phyloP scores from a whole-genome alignment of 2,113 vertebrate species.

The Xenopus laevis region DNA sequence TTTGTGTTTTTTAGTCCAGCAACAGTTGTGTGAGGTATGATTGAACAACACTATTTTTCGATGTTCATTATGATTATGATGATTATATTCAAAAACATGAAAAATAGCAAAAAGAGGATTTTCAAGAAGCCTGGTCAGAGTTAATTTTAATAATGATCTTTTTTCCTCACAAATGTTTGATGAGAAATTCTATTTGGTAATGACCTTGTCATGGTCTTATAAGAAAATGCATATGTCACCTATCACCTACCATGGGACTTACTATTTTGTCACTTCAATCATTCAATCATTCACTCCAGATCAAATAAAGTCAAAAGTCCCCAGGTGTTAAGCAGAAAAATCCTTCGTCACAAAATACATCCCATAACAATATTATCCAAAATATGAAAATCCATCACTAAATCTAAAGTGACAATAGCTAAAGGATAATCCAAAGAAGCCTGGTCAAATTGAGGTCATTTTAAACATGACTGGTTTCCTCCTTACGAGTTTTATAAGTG shows the following conservation, averaged over 20 bases:
- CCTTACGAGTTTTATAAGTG: neutral
- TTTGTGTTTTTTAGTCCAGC: no score
- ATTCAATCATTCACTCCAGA: constrained; percentile 2
- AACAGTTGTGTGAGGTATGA: no score
- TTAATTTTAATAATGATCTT: no score
- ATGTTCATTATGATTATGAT: no score
- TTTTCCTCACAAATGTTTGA: no score
- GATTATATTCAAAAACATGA: no score
- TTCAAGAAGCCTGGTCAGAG: no score
- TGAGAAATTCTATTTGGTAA: no score
- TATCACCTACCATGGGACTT: neutral
- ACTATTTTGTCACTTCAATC: neutral
- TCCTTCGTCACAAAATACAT: no score
- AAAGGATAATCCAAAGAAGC: neutral
- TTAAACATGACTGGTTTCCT: neutral
- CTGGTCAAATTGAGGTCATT: neutral
- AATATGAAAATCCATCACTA: neutral
- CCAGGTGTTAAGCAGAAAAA: constrained; percentile 20
- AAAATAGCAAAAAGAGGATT: no score
- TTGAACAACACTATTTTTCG: no score
- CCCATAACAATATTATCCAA: neutral
- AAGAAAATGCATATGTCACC: neutral
- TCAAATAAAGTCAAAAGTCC: constrained; percentile 38
- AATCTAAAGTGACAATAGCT: neutral
- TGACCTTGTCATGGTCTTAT: no score